phyloP scores from a whole-genome alignment of 2,888 invertebrate species.

The Abrostola triplasia region DNA sequence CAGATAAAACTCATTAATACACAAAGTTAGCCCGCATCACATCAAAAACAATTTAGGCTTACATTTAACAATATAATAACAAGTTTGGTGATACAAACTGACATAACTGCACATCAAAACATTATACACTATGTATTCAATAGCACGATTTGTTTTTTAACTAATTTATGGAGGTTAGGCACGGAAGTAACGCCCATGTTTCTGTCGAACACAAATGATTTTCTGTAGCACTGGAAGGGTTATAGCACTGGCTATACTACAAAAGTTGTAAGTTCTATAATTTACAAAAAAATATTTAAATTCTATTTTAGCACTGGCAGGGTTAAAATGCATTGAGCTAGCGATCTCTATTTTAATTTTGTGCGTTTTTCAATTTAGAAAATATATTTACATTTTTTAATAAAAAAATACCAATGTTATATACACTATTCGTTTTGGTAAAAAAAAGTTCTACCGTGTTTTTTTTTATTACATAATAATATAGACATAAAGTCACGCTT shows the following conservation, averaged over 20 bases:
- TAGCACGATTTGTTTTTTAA: slow-evolving; percentile 86
- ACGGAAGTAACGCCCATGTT: slow-evolving; percentile 78
- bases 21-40: slow-evolving; percentile 70
- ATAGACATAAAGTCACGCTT: no score
- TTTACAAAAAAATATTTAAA: no score
- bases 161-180: slow-evolving; percentile 83
- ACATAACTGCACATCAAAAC: slow-evolving; percentile 76
- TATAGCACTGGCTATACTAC: not conserved
- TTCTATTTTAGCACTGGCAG: no score
- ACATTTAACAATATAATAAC: slow-evolving; percentile 74
- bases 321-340: no score
- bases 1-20: slow-evolving; percentile 53
- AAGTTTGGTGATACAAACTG: slow-evolving; percentile 60
- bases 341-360: no score
- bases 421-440: no score
- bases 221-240: slow-evolving; percentile 48
- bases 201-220: slow-evolving; percentile 36
- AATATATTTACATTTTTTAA: no score
- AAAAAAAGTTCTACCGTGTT: no score
- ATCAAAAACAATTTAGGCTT: slow-evolving; percentile 71
- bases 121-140: slow-evolving; percentile 79
- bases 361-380: no score
- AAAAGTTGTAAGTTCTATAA: no score
- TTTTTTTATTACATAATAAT: no score
- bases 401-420: no score